phyloP scores from a whole-genome alignment of 2,888 invertebrate species.

The Nysson spinosus region DNA sequence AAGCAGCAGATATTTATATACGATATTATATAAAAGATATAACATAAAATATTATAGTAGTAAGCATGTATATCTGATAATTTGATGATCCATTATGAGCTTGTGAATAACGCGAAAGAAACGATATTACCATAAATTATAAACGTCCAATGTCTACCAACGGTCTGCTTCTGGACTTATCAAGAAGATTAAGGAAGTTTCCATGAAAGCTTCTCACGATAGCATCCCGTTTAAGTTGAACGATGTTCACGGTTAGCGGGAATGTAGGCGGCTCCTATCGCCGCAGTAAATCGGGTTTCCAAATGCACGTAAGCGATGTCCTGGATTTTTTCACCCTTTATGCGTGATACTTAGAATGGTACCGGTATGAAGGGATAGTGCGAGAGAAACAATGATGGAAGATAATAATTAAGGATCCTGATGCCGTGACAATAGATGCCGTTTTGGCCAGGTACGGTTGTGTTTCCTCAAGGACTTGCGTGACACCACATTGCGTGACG shows the following conservation, averaged over 20 bases:
- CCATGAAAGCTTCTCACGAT: conserved; percentile 22
- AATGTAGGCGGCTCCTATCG: conserved; percentile 40
- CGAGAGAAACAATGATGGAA: conserved; percentile 28
- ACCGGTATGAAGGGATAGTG: conserved; percentile 13
- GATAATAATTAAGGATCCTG: conserved; percentile 55
- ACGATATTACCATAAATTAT: too few relatives aligned
- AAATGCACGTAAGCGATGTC: conserved; percentile 32
- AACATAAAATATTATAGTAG: too few relatives aligned
- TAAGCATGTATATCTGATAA: too few relatives aligned
- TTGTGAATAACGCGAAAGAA: too few relatives aligned
- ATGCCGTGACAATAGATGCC: conserved; percentile 49
- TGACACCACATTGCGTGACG: conserved; percentile 61
- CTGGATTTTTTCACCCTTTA: conserved; percentile 20
- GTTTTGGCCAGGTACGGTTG: conserved; percentile 7
- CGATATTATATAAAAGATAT: too few relatives aligned
- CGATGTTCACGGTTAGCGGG: conserved; percentile 24
- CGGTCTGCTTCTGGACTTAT: conserved; percentile 28
- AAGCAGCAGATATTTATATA: too few relatives aligned
- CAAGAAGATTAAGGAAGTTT: conserved; percentile 18
- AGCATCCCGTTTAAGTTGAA: conserved; percentile 14
- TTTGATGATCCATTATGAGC: too few relatives aligned
- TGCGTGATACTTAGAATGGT: conserved; percentile 18
- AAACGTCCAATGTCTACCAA: conserved; percentile 18
- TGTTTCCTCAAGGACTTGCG: conserved; percentile 37
- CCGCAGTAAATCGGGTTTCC: conserved; percentile 31